These are phyloP conservation scores for Paratilapia polleni DNA, from an alignment of 2,113 vertebrate species.

Conservation along the genomic window DNA sequence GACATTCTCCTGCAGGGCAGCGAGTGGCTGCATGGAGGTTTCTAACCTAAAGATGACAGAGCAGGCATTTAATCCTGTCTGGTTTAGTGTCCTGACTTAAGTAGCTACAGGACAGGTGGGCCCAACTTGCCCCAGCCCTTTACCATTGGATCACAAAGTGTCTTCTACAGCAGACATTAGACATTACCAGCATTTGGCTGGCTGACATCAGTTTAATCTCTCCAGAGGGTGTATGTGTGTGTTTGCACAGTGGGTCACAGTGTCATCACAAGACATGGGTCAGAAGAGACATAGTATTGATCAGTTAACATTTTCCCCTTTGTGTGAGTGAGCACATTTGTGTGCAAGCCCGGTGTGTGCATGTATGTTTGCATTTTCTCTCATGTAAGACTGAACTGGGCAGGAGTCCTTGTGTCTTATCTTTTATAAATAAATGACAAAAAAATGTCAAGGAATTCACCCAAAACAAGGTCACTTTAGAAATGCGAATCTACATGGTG, in stretches of 20 bases:
- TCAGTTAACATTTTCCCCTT: slow-evolving; percentile 94
- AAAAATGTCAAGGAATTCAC: slow-evolving; percentile 88
- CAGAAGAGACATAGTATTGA: slow-evolving; percentile 92
- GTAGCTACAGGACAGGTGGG: slow-evolving; percentile 87
- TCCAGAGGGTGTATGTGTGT: slow-evolving; percentile 69
- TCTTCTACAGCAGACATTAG: slow-evolving; percentile 87
- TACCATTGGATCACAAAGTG: slow-evolving; percentile 77
- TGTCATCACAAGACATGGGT: slow-evolving; percentile 78
- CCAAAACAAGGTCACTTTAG: slow-evolving; percentile 86
- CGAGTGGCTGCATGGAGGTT: slow-evolving; percentile 54
- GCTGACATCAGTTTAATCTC: slow-evolving; percentile 94
- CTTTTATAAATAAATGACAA: slow-evolving; percentile 88
- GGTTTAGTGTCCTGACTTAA: slow-evolving; percentile 87
- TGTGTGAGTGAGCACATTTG: neutral
- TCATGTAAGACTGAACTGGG: slow-evolving; percentile 1
- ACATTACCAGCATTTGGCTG: slow-evolving; percentile 90
- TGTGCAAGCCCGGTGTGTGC: neutral
- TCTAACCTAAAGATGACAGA: slow-evolving; percentile 67
- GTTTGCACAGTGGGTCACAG: slow-evolving; percentile 60
- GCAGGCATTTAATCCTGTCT: slow-evolving; percentile 86
- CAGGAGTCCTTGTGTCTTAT: slow-evolving; percentile 11
- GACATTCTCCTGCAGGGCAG: slow-evolving; percentile 62
- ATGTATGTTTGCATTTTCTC: slow-evolving; percentile 13
- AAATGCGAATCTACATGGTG: slow-evolving; percentile 60
- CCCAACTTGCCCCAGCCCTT: slow-evolving; percentile 87